Evolutionary conservation across 53 echinoderm and acorn worm genomes (phyloP), one percentile per base, ranked within the genome.

Genomic region (Hippasteria phrygiana): DNA sequence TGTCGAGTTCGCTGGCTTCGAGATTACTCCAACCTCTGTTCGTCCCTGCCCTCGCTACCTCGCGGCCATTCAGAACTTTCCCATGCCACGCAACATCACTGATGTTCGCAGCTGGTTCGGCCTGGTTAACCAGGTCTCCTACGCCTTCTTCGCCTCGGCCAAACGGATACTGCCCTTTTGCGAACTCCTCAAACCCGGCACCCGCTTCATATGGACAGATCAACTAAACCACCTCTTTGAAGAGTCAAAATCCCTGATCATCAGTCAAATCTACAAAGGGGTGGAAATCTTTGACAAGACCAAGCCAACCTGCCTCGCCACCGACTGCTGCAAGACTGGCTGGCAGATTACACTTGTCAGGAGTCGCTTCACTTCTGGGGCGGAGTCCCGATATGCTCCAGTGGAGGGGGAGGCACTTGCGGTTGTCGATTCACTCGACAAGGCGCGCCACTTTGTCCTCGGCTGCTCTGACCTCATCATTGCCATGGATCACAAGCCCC

Each of bases 401-500:
- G 50, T 79, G 34, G 91, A 77, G 13, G 87, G 87, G 40, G 88
- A 88, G 29, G 91, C 78, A 13, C 73, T 91, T 3, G 72, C 88
- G 28, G 88, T 91, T 26, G 64, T 77, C 22, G 78, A 88, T 88
- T 87, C 87, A 48, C 43, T 87, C 1, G 79, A 77, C 51, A 79
- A 87, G 70, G 88, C 91, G 55, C 80, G 88, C 34, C 48, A 62
- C 53, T 91, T 87, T 54, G 79, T 88, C 29, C 88, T 87, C 46
- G 88, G 88, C 71, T 91, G 90, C 56, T 37, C 20, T 27, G 62
- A 90, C 63, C 51, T 85, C 39, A 79, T 63, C 4, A 62, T 76
- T 36, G 75, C 91, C 1, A 41, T 91, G 36, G 87, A 87, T 34
- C 87, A 91, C 77, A 91, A 91, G 50, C 91, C 80, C 40, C 36